Evolutionary conservation across 2,113 vertebrate genomes (phyloP), one percentile per base, ranked within the genome.

Genomic region (Pipa parva): DNA sequence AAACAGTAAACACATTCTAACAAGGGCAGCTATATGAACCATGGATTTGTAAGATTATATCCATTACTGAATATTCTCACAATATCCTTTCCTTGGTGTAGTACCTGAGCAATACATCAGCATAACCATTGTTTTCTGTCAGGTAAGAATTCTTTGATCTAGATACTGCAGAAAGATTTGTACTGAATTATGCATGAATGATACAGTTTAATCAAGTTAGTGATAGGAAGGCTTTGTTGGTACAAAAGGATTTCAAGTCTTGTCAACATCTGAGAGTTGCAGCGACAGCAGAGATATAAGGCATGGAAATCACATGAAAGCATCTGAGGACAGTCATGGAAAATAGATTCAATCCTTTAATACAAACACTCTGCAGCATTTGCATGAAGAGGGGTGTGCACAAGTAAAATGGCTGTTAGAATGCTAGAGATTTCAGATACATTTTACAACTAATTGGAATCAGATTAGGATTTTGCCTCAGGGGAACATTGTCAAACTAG

Each of bases 401-500:
- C 80, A 85, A 88, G 86, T 84, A 86, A 83, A 87, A 84, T 83
- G 84, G 81, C 84, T 85, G 84, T 83, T 80, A 81, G 86, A 84
- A 88, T 85, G 84, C 46, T 85, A 83, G 87, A 90, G 85, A 88
- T 88, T 89, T 88, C 85, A 88, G 85, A 87, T 86, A 88, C 87
- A 88, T 90, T 90, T 89, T 86, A 83, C 81, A 87, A 87, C 89
- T 90, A 89, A 91, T 91, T 90, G 89, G 85, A 90, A 91, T 84
- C 88, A 91, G 89, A 89, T 91, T 89, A 90, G 84, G 88, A 86
- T 86, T 86, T 81, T 72, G 82, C 89, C 89, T 88, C 88, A 73
- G 83, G 89, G 89, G 87, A 88, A 82, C 85, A 81, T 81, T 88
- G 89, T 90, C 89, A 89, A 88, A 89, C 85, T 87, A 87, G 86